Conservation (phyloP, 2,113 vertebrate genomes). For the Tretioscincus oriximinensis region DNA sequence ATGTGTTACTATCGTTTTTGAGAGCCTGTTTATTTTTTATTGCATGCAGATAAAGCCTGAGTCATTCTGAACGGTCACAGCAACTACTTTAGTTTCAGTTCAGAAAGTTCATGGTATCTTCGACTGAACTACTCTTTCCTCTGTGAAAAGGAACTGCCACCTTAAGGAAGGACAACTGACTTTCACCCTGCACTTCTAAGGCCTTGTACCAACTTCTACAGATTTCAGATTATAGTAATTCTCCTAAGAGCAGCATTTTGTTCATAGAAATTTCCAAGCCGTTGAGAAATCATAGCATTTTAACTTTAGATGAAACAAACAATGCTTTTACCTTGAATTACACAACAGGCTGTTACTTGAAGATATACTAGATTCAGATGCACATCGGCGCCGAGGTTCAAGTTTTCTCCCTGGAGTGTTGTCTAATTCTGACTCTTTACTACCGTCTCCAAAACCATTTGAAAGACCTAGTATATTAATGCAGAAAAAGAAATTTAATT, state of each 20-base stretch:
- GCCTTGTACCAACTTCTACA: background rate
- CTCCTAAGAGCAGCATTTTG: background rate
- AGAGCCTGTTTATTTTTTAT: too few species aligned
- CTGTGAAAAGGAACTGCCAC: background rate
- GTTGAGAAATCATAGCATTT: background rate
- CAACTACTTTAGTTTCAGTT: background rate
- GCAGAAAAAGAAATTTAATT: constrained; percentile 13
- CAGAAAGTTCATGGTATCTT: background rate
- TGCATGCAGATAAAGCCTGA: too few species aligned
- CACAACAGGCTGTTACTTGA: constrained; percentile 91
- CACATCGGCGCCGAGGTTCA: constrained; percentile 88
- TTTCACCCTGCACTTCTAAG: background rate
- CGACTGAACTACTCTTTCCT: background rate
- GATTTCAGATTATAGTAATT: background rate
- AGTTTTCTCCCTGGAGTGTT: constrained; percentile 74
- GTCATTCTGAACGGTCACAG: background rate
- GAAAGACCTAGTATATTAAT: constrained; percentile 80
- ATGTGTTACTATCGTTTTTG: too few species aligned
- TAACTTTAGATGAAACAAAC: background rate
- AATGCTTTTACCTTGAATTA: constrained; percentile 80
- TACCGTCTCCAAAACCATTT: constrained; percentile 83
- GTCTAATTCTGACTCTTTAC: constrained; percentile 74
- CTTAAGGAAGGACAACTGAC: background rate
- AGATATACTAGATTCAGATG: constrained; percentile 95
- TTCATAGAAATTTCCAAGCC: background rate